These are phyloP conservation scores for Ichneumon xanthorius DNA, from an alignment of 2,888 invertebrate species.

Conservation along the genomic window DNA sequence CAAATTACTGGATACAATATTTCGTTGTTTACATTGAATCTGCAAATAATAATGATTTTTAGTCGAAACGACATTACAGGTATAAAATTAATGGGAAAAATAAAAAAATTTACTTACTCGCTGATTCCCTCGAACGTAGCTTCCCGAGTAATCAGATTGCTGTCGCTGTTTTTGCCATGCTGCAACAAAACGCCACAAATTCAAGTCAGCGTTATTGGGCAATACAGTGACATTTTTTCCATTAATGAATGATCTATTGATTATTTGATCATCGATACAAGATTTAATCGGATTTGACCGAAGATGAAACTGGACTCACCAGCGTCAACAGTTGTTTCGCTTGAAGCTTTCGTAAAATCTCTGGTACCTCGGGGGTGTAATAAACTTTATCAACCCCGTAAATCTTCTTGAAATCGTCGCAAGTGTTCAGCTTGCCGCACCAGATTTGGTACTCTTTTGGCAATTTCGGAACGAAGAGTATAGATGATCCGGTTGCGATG, in stretches of 20 bases:
- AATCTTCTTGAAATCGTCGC: conserved; percentile 90
- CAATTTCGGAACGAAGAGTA: conserved; percentile 94
- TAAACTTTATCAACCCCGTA: conserved; percentile 94
- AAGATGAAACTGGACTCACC: conserved; percentile 86
- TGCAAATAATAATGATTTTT: conserved; percentile 83
- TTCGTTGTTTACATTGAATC: conserved; percentile 91
- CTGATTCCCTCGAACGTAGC: conserved; percentile 95
- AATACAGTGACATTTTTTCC: neutral
- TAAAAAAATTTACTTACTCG: conserved; percentile 87
- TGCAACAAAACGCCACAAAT: conserved; percentile 81
- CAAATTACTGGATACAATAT: conserved; percentile 93
- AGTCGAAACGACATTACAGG: conserved; percentile 52
- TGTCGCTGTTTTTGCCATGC: conserved; percentile 96
- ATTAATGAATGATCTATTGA: neutral
- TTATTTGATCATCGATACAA: neutral
- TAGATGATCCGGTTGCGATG: conserved; percentile 88
- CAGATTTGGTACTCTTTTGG: conserved; percentile 96
- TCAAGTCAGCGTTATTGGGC: neutral
- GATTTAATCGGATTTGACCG: neutral
- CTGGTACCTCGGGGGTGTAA: conserved; percentile 90
- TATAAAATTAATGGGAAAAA: conserved; percentile 50
- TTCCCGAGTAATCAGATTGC: conserved; percentile 91
- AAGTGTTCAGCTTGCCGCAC: conserved; percentile 94
- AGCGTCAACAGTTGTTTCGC: conserved; percentile 89
- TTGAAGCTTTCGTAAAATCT: conserved; percentile 87